phyloP scores from a whole-genome alignment of 1,140 invertebrate species.

The Coptotermes formosanus region DNA sequence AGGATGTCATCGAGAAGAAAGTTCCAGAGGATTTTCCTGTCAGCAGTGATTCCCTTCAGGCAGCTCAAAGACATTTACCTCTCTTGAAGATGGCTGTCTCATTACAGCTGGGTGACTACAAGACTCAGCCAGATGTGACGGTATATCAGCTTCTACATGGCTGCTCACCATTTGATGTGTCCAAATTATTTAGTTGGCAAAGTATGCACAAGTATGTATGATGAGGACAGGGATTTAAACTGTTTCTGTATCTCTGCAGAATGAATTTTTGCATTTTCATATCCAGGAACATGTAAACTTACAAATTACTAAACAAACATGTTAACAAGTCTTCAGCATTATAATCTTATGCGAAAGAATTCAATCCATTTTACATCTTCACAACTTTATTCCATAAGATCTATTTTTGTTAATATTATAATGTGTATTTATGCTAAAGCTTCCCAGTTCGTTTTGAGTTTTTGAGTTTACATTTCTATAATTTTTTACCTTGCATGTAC shows the following conservation, averaged over 20 bases:
- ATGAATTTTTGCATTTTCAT: no score
- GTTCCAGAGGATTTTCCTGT: background rate
- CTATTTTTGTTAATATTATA: no score
- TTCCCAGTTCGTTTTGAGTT: no score
- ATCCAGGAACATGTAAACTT: no score
- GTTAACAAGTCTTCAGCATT: no score
- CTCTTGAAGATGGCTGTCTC: conserved; percentile 4
- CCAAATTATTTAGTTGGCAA: conserved; percentile 56
- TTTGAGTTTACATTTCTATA: no score
- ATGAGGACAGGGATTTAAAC: background rate
- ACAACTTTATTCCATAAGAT: no score
- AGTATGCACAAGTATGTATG: background rate
- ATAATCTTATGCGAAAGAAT: no score
- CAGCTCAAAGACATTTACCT: conserved; percentile 5
- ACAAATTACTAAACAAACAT: no score
- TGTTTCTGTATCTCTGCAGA: background rate
- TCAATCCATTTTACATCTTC: no score
- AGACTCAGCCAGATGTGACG: conserved; percentile 51
- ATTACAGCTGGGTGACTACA: conserved; percentile 37
- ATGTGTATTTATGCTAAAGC: no score
- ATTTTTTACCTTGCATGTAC: no score
- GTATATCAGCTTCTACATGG: conserved; percentile 58
- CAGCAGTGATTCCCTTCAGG: background rate
- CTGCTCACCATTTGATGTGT: conserved; percentile 55
- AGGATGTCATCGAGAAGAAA: background rate